phyloP scores from a whole-genome alignment of 2,888 invertebrate genomes.

The Caenorhabditis afra region DNA sequence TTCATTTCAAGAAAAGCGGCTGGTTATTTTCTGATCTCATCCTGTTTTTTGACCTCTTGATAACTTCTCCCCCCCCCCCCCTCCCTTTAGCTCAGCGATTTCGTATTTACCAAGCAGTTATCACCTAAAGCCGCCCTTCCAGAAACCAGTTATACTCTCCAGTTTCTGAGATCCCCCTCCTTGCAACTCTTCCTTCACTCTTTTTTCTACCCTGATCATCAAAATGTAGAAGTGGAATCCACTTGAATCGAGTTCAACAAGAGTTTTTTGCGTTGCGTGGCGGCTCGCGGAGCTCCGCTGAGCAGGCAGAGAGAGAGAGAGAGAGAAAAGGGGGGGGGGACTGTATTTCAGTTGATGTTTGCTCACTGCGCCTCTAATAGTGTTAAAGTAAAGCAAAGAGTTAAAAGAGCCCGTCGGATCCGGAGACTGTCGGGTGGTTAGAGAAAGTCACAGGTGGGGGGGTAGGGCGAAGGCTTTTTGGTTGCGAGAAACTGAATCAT shows the following conservation, averaged over 20 bases:
- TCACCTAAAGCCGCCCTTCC: conserved; percentile 33
- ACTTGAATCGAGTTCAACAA: conserved; percentile 61
- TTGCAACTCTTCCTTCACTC: background rate
- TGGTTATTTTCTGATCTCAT: no score
- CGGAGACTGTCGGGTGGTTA: conserved; percentile 26
- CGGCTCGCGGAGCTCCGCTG: conserved; percentile 35
- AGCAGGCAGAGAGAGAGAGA: conserved; percentile 2
- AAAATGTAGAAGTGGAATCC: conserved; percentile 57
- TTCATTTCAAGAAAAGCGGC: no score
- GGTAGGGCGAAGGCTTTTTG: conserved; percentile 19
- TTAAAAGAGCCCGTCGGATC: conserved; percentile 30
- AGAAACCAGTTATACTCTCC: conserved; percentile 40
- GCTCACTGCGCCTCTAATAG: conserved; percentile 38
- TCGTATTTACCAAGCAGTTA: conserved; percentile 42
- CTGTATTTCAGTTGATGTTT: conserved; percentile 52
- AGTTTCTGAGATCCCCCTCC: conserved; percentile 14
- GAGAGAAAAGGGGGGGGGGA: conserved; percentile 21
- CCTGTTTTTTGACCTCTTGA: conserved; percentile 40
- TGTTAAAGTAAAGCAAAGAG: conserved; percentile 60
- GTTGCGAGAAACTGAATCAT: conserved; percentile 47
- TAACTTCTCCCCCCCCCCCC: background rate
- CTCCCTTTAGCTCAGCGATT: conserved; percentile 1
- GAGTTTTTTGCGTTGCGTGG: conserved; percentile 45
- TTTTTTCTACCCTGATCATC: conserved; percentile 25
- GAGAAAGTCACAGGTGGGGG: conserved; percentile 41